Conservation (phyloP, 2,888 invertebrate genomes). For the Dastarcus helophoroides region DNA sequence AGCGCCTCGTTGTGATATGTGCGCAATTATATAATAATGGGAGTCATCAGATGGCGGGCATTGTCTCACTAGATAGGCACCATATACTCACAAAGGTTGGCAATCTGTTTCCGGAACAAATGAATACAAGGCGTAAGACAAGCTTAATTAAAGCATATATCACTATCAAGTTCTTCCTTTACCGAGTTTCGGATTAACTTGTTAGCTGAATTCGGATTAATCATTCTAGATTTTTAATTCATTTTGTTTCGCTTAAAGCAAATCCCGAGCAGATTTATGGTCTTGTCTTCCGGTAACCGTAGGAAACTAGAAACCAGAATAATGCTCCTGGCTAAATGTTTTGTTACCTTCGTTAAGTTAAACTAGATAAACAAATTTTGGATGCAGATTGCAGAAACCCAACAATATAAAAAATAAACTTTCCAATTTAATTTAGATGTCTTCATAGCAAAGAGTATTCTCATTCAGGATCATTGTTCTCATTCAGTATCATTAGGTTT, state of each 20-base stretch:
- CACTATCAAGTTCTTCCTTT: constrained; percentile 31
- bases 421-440: no score
- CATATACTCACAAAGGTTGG: constrained; percentile 26
- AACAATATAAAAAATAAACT: no score
- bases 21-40: constrained; percentile 1
- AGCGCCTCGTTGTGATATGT: no score
- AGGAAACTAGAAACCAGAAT: no score
- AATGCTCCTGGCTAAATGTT: no score
- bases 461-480: no score
- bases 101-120: constrained; percentile 38
- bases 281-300: constrained; percentile 21
- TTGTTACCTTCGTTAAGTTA: no score
- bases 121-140: constrained; percentile 38
- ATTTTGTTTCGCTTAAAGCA: constrained; percentile 24
- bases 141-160: constrained; percentile 38
- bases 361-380: no score
- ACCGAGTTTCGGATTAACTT: constrained; percentile 34
- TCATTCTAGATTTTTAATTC: constrained; percentile 35
- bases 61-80: not conserved
- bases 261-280: constrained; percentile 27
- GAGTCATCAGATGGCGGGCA: not conserved
- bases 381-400: no score
- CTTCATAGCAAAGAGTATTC: no score
- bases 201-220: constrained; percentile 35
- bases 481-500: no score